phyloP scores from a whole-genome alignment of 2,888 invertebrate genomes.

The Lasius fuliginosus region DNA sequence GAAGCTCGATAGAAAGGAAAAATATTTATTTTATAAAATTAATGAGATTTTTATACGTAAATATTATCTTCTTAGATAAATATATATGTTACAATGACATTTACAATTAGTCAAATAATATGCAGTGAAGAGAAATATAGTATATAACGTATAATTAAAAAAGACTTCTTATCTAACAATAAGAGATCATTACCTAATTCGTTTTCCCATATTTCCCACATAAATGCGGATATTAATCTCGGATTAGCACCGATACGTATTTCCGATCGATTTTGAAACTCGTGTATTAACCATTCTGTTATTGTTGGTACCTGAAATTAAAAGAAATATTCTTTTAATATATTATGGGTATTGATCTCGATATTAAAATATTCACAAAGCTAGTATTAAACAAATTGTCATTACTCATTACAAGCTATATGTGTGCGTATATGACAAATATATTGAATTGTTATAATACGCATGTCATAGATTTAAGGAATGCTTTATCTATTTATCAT shows the following conservation, averaged over 20 bases:
- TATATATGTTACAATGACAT: background rate
- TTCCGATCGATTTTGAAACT: conserved; percentile 84
- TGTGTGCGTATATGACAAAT: too few relatives aligned
- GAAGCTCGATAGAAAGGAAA: background rate
- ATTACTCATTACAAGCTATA: too few relatives aligned
- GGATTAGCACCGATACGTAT: conserved; percentile 92
- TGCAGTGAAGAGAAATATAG: background rate
- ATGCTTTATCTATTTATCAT: too few relatives aligned
- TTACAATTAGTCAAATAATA: background rate
- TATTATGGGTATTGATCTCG: background rate
- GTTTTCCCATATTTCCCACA: conserved; percentile 89
- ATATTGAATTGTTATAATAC: too few relatives aligned
- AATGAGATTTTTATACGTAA: background rate
- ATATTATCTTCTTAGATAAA: background rate
- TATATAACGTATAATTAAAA: conserved; percentile 2
- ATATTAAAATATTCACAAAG: background rate
- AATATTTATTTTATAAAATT: conserved; percentile 3
- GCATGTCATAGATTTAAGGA: too few relatives aligned
- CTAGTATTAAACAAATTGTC: background rate
- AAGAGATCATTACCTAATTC: conserved; percentile 85
- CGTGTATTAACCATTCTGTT: conserved; percentile 90
- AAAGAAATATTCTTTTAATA: conserved; percentile 13
- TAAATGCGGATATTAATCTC: conserved; percentile 90
- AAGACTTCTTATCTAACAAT: background rate
- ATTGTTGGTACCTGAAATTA: conserved; percentile 86